Evolutionary conservation across 2,797 vertebrate genomes (phyloP), one percentile per base, ranked within the genome.

Genomic region (Falco concolor): DNA sequence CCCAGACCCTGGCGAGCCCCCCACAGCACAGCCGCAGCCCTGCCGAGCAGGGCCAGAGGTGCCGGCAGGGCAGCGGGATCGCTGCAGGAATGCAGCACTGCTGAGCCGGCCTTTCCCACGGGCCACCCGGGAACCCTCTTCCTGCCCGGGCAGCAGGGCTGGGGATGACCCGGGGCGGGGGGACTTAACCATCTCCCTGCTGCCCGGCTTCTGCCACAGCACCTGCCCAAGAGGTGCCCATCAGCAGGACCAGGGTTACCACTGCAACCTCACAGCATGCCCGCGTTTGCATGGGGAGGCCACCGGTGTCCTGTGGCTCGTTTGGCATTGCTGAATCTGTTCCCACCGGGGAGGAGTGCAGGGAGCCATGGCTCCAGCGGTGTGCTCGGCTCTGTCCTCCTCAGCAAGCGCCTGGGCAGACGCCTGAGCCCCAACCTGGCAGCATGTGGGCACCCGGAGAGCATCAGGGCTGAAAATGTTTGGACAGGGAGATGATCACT

Each of bases 81-180:
- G 9, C 89, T 10, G 92, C 74, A 96, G 95, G 97, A 97, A 98
- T 92, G 95, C 36, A 4, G 83, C 4, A 6, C 68, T 52, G 64
- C 95, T 32, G 82, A 93, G 82, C 67, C 25, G 56, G 50, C 81
- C 86, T 97, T 98, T 97, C 97, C 97, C 97, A 97, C 78, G n/a
- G 84, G 84, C 32, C 94, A n/a, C 73, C 84, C 60, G 45, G 92
- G 94, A 97, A 75, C 72, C 84, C 70, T 87, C 93, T 98, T 97
- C 97, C 97, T 94, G 96, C 68, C 5, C 6, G 79, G 78, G 69
- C 75, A 69, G 89, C 18, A 21, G 92, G 89, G 75, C 78, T 70
- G 54, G 75, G 81, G 90, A 36, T 44, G 53, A 27, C 73, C 87
- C 10, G 1, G 64, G 23, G 23, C 34, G n/a, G 78, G 57, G 84